Evolutionary conservation across 1,140 invertebrate species (phyloP), one percentile per base, ranked within the genome.

Genomic region (Macrobrachium nipponense): DNA sequence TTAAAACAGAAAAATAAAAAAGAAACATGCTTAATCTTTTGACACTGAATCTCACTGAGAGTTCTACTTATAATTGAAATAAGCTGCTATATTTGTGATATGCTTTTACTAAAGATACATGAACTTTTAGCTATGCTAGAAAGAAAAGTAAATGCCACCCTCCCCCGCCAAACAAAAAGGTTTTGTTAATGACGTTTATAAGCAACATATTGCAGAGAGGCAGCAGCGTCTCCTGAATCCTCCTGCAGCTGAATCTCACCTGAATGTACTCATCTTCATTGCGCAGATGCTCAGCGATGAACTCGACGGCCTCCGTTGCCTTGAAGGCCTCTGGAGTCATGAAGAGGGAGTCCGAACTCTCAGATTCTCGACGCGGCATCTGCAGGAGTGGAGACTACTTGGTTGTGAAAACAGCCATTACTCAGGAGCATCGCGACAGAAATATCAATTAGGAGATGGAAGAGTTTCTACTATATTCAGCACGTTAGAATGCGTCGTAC

Each of bases 201-300:
- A n/a, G n/a, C n/a, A n/a, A n/a, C n/a, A n/a, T n/a, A n/a, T n/a
- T n/a, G n/a, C n/a, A n/a, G n/a, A n/a, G n/a, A n/a, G n/a, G n/a
- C n/a, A n/a, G n/a, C 58, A 59, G 14, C 60, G 66, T 23, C n/a
- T 18, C 51, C 44, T n/a, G n/a, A 4, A 2, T 14, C 6, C 23
- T 36, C 27, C 27, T 36, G 4, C 51, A 12, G 4, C 17, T 15
- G 27, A 14, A 15, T 87, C 90, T 91, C 91, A 98, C 97, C 94
- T 99, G 98, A 91, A 98, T 98, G 90, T 98, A 98, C 90, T 98
- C 95, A 93, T 98, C 97, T 92, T 98, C 97, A 91, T 98, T 98
- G 89, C 97, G 95, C 84, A 99, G 93, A 93, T 99, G 98, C 91
- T 99, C 98, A 36, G 98, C 98, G 87, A 99, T 99, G 91, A 99